These are phyloP conservation scores for Caradrina clavipalpis DNA, from an alignment of 2,888 invertebrate genomes.

Conservation along the genomic window DNA sequence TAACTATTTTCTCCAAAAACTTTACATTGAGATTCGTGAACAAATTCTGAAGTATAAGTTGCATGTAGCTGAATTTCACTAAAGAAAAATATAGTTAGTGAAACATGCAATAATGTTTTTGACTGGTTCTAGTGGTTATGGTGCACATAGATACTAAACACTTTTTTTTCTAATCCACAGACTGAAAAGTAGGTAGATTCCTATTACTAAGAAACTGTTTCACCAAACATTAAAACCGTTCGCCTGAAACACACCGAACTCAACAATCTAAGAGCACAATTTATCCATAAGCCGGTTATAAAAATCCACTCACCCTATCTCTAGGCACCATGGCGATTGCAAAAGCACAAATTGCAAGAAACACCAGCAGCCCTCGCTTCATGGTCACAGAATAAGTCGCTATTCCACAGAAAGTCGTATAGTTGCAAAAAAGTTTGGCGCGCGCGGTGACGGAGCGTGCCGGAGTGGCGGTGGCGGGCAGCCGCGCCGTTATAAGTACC, in stretches of 20 bases:
- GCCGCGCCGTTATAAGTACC: constrained; percentile 71
- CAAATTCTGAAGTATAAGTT: background rate
- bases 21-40: background rate
- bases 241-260: constrained; percentile 19
- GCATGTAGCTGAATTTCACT: constrained; percentile 4
- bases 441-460: constrained; percentile 70
- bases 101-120: background rate
- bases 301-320: constrained; percentile 77
- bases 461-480: constrained; percentile 74
- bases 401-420: constrained; percentile 32
- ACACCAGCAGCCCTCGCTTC: constrained; percentile 71
- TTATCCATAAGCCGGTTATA: constrained; percentile 5
- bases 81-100: background rate
- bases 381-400: constrained; percentile 66
- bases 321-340: constrained; percentile 77
- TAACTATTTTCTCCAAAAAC: background rate
- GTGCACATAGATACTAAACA: constrained; percentile 1
- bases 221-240: constrained; percentile 17
- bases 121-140: background rate
- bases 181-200: background rate
- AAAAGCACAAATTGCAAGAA: constrained; percentile 73
- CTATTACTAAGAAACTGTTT: constrained; percentile 5
- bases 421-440: constrained; percentile 56
- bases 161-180: constrained; percentile 7
- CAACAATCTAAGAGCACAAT: constrained; percentile 4